These are phyloP conservation scores for Nanger granti DNA, from an alignment of 2,113 vertebrate genomes.

Conservation along the genomic window DNA sequence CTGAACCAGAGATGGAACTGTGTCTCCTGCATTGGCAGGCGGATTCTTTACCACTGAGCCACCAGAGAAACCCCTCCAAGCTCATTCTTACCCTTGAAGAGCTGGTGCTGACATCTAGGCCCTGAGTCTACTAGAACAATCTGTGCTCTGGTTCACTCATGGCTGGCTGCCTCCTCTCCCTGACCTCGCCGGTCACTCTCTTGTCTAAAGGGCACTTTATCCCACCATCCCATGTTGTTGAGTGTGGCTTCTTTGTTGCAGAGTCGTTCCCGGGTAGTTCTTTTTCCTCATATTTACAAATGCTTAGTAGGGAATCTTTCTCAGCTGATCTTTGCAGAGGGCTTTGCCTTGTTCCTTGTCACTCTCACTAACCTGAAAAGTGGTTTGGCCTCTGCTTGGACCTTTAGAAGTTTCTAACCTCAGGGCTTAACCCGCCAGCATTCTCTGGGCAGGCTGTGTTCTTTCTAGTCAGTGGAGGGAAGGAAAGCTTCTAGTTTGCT, in stretches of 20 bases:
- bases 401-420: neutral
- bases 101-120: neutral
- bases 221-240: too few species aligned
- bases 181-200: neutral
- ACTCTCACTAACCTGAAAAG: neutral
- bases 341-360: neutral
- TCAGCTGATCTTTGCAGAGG: neutral
- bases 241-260: neutral
- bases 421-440: neutral
- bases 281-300: neutral
- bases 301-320: neutral
- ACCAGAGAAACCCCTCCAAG: neutral
- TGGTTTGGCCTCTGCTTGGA: neutral
- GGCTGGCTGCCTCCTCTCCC: neutral
- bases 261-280: neutral
- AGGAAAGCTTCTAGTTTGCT: neutral
- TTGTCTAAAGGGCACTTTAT: neutral
- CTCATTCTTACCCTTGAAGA: neutral
- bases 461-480: neutral
- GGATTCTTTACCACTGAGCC: neutral
- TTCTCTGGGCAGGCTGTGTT: neutral
- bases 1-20: neutral
- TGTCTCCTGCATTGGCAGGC: neutral
- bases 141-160: neutral
- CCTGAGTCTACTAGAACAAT: accelerated